A percentile compares a stretch with the other conserved stretches of the same genome.
Conservation (phyloP, 2,888 invertebrate species). For the Seladonia tumulorum region DNA sequence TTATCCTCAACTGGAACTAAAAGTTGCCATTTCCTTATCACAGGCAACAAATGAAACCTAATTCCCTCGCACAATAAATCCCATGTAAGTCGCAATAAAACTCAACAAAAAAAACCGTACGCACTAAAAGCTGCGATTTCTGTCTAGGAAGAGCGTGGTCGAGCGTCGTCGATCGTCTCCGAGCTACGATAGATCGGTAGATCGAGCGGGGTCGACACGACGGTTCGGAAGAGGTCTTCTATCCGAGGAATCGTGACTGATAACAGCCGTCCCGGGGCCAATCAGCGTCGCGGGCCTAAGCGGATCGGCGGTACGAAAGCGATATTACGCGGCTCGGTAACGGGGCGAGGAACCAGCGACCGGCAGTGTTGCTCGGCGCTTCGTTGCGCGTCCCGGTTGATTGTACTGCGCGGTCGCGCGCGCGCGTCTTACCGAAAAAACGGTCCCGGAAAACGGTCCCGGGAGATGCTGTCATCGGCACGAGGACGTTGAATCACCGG, state of each 20-base stretch:
- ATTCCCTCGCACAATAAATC: too few relatives aligned
- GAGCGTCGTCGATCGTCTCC: not conserved
- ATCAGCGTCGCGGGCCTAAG: constrained; percentile 34
- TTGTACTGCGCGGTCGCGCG: constrained; percentile 43
- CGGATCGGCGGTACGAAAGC: constrained; percentile 29
- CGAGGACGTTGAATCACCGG: constrained; percentile 9
- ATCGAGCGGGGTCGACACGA: not conserved
- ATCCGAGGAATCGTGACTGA: constrained; percentile 38
- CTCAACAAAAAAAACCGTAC: not conserved
- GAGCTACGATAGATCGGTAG: not conserved
- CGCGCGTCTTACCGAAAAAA: constrained; percentile 31
- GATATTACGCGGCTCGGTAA: constrained; percentile 35
- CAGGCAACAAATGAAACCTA: too few relatives aligned
- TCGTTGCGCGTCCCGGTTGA: constrained; percentile 62
- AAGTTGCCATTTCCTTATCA: too few relatives aligned
- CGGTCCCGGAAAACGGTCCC: constrained; percentile 23
- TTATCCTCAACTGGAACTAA: too few relatives aligned
- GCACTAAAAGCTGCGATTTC: not conserved
- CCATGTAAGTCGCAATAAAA: too few relatives aligned
- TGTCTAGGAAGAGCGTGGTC: not conserved
- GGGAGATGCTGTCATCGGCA: constrained; percentile 25
- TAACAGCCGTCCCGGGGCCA: constrained; percentile 47
- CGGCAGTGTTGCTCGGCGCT: constrained; percentile 64
- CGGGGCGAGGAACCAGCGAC: constrained; percentile 27
- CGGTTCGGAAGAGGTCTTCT: constrained; percentile 2